A percentile compares a stretch with the other conserved stretches of the same genome.
These are phyloP conservation scores for Sphaeramia orbicularis DNA, from an alignment of 2,797 vertebrate genomes.

Conservation along the genomic window DNA sequence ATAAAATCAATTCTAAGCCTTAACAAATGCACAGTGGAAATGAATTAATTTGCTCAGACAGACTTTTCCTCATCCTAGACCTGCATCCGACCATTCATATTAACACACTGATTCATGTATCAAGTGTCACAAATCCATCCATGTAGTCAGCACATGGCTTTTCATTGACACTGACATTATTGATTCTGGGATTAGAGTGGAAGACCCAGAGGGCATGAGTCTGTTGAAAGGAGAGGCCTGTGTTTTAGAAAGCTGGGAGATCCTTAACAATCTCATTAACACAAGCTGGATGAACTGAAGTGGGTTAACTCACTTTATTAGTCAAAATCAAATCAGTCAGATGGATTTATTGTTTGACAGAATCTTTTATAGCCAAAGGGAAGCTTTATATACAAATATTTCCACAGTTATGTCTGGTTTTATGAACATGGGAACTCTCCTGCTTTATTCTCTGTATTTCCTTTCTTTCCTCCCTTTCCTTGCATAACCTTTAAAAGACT, in stretches of 20 bases:
- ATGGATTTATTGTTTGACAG: constrained; percentile 19
- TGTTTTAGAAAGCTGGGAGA: constrained; percentile 47
- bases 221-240: constrained; percentile 21
- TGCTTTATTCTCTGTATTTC: background rate
- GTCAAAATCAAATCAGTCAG: constrained; percentile 20
- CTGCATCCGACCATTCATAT: background rate
- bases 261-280: constrained; percentile 52
- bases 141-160: constrained; percentile 31
- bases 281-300: constrained; percentile 25
- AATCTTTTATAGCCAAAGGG: background rate
- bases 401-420: background rate
- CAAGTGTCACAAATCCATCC: constrained; percentile 53
- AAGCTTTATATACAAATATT: background rate
- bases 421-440: background rate
- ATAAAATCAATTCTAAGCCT: background rate
- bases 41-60: background rate
- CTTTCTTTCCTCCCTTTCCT: background rate
- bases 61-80: background rate
- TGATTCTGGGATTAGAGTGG: constrained; percentile 63
- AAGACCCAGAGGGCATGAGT: constrained; percentile 23
- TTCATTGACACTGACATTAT: constrained; percentile 57
- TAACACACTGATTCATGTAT: constrained; percentile 47
- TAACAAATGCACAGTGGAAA: constrained; percentile 1
- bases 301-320: constrained; percentile 46
- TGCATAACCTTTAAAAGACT: background rate